Evolutionary conservation across 2,888 invertebrate species (phyloP), one percentile per base, ranked within the genome.

Genomic region (Tipula lateralis): DNA sequence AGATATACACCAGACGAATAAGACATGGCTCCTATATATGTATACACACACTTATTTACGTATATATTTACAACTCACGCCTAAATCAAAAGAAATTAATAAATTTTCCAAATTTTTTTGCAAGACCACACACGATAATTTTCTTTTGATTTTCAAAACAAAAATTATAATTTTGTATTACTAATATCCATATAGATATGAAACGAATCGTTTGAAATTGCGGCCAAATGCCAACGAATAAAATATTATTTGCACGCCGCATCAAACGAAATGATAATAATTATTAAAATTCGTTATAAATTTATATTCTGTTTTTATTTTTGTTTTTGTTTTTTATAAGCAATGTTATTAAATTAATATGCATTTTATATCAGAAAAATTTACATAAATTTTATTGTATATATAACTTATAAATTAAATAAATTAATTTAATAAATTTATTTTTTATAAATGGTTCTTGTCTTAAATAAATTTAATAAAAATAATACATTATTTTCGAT

Each of bases 351-450:
- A 44, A 16, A 44, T 19, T 44, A 44, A 16, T 44, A 44, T 44
- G 44, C 44, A 44, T 24, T 66, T 66, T 66, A 66, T 66, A 66
- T 66, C 66, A 66, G 66, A 66, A 66, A 66, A 66, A 66, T 66
- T 66, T 66, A 66, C 66, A 66, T 66, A n/a, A 44, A 44, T 39
- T 66, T 19, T 9, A 66, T 66, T 24, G 19, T 9, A 66, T 66
- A 24, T 66, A 66, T 66, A 66, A 24, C 24, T 24, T 66, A 66
- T 66, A 2, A 66, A 66, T 66, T n/a, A 66, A 24, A 66, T 24
- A 66, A 24, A 66, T 24, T 66, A 24, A 66, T 24, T 66, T 4
- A 66, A 66, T 24, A 66, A 66, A 36, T 24, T 9, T 6, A 66
- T 12, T 66, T 66, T n/a, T 66, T 66, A 66, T 66, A 66, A 66